A percentile compares a stretch with the other conserved stretches of the same genome.
phyloP scores from a whole-genome alignment of 2,113 vertebrate species.

The Muscicapa adusta region DNA sequence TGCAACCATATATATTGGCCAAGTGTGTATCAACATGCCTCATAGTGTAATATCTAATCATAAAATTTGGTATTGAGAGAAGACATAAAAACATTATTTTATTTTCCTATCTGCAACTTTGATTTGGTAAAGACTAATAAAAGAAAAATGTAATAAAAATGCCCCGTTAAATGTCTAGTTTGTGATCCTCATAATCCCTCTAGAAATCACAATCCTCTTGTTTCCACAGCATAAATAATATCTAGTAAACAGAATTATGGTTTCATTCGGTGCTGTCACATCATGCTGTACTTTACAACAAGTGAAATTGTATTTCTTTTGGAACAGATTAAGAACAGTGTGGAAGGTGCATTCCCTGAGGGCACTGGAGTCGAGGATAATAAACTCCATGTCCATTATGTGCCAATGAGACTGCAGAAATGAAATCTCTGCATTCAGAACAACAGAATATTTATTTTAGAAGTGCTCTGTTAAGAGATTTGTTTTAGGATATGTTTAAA shows the following conservation, averaged over 20 bases:
- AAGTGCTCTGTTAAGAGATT: neutral
- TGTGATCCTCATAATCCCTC: slow-evolving; percentile 35
- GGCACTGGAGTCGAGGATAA: slow-evolving; percentile 1
- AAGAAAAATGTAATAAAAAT: slow-evolving; percentile 55
- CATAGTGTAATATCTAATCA: neutral
- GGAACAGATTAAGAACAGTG: slow-evolving; percentile 20
- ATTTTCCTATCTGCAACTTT: slow-evolving; percentile 31
- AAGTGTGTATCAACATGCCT: neutral
- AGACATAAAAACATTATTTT: slow-evolving; percentile 15
- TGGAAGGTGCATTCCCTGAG: slow-evolving; percentile 40
- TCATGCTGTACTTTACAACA: slow-evolving; percentile 35
- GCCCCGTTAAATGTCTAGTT: slow-evolving; percentile 37
- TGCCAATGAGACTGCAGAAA: slow-evolving; percentile 30
- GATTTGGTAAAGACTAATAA: slow-evolving; percentile 34
- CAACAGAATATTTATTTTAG: slow-evolving; percentile 26
- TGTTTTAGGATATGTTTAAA: slow-evolving; percentile 7
- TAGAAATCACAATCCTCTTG: slow-evolving; percentile 34
- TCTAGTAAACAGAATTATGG: slow-evolving; percentile 53
- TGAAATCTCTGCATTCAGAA: neutral
- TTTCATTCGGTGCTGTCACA: slow-evolving; percentile 48
- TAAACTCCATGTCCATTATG: slow-evolving; percentile 46
- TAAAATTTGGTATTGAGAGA: slow-evolving; percentile 10
- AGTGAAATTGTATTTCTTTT: slow-evolving; percentile 51
- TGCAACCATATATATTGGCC: neutral
- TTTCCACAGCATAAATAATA: slow-evolving; percentile 47